Percentiles rank a stretch among this genome's conserved stretches.
Evolutionary conservation across 2,113 vertebrate genomes (phyloP).

Genomic region (Acanthochromis polyacanthus): DNA sequence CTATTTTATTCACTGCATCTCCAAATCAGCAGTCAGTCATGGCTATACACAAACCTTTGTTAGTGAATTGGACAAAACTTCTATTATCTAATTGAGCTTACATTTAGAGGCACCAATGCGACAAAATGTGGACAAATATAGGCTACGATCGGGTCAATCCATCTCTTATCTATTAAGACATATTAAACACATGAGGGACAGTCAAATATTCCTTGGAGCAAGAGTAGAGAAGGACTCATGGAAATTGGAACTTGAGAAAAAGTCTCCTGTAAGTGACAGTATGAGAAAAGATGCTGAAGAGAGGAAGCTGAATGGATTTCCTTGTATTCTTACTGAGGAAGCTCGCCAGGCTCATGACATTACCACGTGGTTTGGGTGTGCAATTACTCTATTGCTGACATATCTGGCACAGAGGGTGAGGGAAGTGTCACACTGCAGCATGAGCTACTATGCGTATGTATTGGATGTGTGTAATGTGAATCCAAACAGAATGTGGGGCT

Average conservation of each 20-base stretch:
- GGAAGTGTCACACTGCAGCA: conserved; percentile 35
- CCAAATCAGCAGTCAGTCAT: too few relatives aligned
- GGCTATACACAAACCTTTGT: too few relatives aligned
- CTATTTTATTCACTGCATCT: too few relatives aligned
- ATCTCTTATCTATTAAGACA: too few relatives aligned
- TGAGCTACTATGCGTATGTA: not conserved
- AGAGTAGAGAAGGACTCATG: not conserved
- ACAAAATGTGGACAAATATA: too few relatives aligned
- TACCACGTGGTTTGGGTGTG: conserved; percentile 14
- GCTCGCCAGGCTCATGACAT: conserved; percentile 16
- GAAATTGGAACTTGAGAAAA: not conserved
- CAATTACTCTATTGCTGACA: conserved; percentile 66
- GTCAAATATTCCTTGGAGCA: too few relatives aligned
- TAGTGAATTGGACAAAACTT: too few relatives aligned
- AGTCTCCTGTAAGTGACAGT: not conserved
- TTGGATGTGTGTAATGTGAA: not conserved
- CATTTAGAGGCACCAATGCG: too few relatives aligned
- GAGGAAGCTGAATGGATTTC: conserved; percentile 5
- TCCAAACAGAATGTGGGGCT: not conserved
- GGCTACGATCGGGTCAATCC: too few relatives aligned
- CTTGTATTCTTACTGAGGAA: not conserved
- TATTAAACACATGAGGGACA: too few relatives aligned
- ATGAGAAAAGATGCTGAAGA: not conserved
- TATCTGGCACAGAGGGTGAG: conserved; percentile 62
- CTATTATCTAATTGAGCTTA: too few relatives aligned